Base-by-base conservation (phyloP, 2,888 invertebrate genomes). In the Chrysomela aeneicollis region DNA sequence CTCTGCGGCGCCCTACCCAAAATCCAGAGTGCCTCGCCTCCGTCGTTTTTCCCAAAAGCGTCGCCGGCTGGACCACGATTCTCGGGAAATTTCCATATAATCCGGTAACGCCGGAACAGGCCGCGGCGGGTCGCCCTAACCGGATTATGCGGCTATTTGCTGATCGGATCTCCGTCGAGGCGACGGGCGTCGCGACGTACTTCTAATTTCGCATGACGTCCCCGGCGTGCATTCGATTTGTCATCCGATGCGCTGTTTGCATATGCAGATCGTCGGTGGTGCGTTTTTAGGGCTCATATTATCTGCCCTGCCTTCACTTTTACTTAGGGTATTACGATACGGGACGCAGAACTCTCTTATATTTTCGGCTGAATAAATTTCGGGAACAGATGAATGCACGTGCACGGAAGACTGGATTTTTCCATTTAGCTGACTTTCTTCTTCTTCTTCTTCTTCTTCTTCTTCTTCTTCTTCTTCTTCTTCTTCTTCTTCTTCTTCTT, bases 61-160 rank as follows among this genome's bases (percentile, higher is more conserved):
- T 42, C 42, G 42, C 42, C 15, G 15, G 26, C n/a, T 26, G 21
- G 46, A 57, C 22, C 17, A 10, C 22, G 26, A 10, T 42, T 35
- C 35, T 32, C 21, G 32, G 59, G 59, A 55, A 60, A 77, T 77
- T 77, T 77, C 74, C 77, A 77, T 77, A 77, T 77, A 77, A 77
- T 77, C 77, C 76, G 50, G 72, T 77, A 71, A 77, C 42, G 15
- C 26, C 6, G 26, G 26, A 26, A 5, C 6, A 26, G 3, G 6
- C 26, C 4, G 3, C 26, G 26, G 64, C 66, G 65, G 68, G 54
- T 55, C 62, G 67, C 60, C 68, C 66, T 73, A 77, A 78, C 67
- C 64, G 76, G 77, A 77, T 78, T 78, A 78, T 68, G 67, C 32
- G 69, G 62, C 63, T 78, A 78, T 78, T 78, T 78, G 67, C 77